phyloP scores from a whole-genome alignment of 2,113 vertebrate genomes.

The Zosterops lateralis region DNA sequence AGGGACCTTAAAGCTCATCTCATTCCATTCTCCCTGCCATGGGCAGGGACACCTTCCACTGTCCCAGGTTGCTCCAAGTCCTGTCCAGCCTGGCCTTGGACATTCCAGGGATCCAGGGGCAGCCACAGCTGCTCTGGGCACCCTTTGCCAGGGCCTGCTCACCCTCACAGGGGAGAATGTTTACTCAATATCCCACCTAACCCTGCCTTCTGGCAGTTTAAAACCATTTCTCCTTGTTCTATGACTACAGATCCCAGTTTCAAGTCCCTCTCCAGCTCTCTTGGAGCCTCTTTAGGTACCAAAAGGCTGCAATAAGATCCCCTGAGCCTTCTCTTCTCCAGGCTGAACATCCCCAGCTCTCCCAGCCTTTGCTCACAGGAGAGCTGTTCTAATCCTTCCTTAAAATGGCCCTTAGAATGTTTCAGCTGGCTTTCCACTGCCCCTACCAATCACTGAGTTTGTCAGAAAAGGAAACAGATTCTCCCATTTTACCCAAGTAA shows the following conservation, averaged over 20 bases:
- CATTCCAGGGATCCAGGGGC: background rate
- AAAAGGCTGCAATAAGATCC: background rate
- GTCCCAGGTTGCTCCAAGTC: rapidly evolving
- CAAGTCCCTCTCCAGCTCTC: background rate
- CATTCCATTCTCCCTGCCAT: background rate
- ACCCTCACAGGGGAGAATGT: rapidly evolving
- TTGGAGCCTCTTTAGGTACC: background rate
- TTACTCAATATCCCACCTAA: too few species aligned
- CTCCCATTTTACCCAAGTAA: background rate
- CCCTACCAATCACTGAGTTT: background rate
- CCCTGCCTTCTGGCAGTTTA: background rate
- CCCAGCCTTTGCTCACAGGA: background rate
- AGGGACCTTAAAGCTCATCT: background rate
- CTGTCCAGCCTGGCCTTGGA: rapidly evolving
- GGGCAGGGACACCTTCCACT: background rate
- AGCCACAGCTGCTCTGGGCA: background rate
- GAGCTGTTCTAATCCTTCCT: background rate
- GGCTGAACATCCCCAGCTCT: background rate
- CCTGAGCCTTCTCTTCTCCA: background rate
- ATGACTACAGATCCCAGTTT: background rate
- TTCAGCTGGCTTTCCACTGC: background rate
- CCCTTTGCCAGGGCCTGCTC: background rate
- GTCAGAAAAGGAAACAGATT: background rate
- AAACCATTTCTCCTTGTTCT: background rate
- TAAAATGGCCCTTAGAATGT: rapidly evolving